These are phyloP conservation scores for Zoanthus sociatus DNA, from an alignment of 92 coral and sea anemone species.

Conservation along the genomic window DNA sequence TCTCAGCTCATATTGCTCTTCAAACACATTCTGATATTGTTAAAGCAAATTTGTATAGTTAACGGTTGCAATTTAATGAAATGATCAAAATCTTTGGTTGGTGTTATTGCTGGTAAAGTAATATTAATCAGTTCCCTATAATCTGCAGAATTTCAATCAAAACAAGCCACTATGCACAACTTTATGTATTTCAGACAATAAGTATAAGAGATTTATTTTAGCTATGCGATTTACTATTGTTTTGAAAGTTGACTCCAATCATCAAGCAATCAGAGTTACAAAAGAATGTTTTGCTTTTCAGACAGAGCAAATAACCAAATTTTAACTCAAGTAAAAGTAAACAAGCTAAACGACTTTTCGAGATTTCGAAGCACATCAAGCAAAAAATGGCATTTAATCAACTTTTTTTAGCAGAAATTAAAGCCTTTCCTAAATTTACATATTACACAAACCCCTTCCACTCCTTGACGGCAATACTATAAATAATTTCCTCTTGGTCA, in stretches of 20 bases:
- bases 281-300: conserved; percentile 12
- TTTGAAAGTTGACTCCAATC: neutral
- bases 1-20: too few relatives aligned
- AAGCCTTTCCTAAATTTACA: neutral
- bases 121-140: neutral
- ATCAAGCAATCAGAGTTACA: neutral
- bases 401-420: neutral
- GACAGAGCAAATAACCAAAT: conserved; percentile 23
- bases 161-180: neutral
- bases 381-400: neutral
- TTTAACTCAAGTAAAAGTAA: neutral
- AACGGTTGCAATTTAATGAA: too few relatives aligned
- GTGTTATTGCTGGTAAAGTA: neutral
- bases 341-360: neutral
- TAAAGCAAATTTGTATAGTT: too few relatives aligned
- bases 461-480: neutral
- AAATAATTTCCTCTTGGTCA: neutral
- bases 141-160: neutral
- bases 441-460: neutral
- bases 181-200: neutral
- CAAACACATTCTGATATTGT: too few relatives aligned
- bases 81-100: too few relatives aligned
- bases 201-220: neutral
- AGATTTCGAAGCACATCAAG: neutral
- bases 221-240: neutral